Evolutionary conservation across 2,113 vertebrate genomes (phyloP).

Genomic region (Acrocephalus kingi): DNA sequence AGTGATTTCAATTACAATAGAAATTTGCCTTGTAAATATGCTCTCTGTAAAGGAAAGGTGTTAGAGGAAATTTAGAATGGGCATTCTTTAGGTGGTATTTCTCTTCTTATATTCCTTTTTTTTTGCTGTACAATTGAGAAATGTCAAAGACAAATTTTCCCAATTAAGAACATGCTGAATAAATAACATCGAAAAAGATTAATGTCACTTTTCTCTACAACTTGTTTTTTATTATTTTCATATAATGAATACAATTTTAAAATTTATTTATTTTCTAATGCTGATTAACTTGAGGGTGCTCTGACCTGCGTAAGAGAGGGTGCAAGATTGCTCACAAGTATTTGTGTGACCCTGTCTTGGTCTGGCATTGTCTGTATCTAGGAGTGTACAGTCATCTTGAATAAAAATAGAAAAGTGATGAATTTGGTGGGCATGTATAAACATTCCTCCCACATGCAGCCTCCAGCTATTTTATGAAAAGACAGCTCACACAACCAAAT

Average conservation of each 20-base stretch:
- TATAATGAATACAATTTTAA: neutral
- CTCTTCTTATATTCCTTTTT: too few species aligned
- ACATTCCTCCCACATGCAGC: neutral
- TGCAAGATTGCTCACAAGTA: neutral
- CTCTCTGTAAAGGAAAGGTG: neutral
- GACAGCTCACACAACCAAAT: neutral
- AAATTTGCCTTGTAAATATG: neutral
- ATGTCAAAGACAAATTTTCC: neutral
- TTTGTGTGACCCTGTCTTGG: neutral
- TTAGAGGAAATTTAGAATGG: neutral
- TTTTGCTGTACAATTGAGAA: neutral
- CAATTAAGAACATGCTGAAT: neutral
- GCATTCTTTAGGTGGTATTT: neutral
- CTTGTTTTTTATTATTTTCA: neutral
- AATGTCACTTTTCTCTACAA: neutral
- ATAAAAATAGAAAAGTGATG: neutral
- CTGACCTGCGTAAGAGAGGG: neutral
- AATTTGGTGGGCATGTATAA: neutral
- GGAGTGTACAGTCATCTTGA: neutral
- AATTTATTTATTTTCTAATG: neutral
- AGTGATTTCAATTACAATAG: neutral
- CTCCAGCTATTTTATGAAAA: neutral
- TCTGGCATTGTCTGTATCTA: neutral
- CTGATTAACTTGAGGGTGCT: neutral
- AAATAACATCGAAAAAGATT: neutral